These are phyloP conservation scores for Aythya baeri DNA, from an alignment of 2,113 vertebrate genomes.

Conservation along the genomic window DNA sequence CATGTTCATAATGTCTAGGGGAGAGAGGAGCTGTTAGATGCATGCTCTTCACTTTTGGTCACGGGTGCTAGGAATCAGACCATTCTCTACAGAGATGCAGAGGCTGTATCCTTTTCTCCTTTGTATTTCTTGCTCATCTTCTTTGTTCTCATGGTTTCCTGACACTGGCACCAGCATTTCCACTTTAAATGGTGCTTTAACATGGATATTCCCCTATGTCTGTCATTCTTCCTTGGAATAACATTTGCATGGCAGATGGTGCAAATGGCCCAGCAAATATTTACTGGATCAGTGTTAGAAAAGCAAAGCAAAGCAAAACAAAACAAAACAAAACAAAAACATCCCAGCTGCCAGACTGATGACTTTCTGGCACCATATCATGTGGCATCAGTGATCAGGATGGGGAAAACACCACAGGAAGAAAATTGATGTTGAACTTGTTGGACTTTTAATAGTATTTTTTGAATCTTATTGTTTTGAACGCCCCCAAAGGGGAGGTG, in stretches of 20 bases:
- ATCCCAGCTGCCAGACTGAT: constrained; percentile 71
- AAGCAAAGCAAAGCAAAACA: constrained; percentile 20
- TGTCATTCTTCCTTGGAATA: constrained; percentile 68
- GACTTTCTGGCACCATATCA: constrained; percentile 68
- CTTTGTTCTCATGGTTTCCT: constrained; percentile 21
- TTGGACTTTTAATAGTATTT: constrained; percentile 46
- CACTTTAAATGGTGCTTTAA: constrained; percentile 65
- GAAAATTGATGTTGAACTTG: constrained; percentile 51
- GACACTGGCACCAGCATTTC: constrained; percentile 18
- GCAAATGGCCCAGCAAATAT: constrained; percentile 79
- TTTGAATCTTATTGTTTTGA: constrained; percentile 10
- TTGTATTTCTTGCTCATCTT: background rate
- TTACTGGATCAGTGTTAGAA: constrained; percentile 74
- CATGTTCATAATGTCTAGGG: background rate
- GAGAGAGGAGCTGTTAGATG: background rate
- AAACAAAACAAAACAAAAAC: constrained; percentile 40
- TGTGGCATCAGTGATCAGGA: constrained; percentile 30
- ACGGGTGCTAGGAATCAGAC: background rate
- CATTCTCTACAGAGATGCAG: background rate
- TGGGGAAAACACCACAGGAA: constrained; percentile 38
- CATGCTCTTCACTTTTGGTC: background rate
- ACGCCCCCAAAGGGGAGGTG: background rate
- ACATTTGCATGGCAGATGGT: constrained; percentile 79
- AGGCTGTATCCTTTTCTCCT: background rate
- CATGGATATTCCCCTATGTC: constrained; percentile 58